Conservation (phyloP, 2,113 vertebrate species). For the Typhlomys cinereus region DNA sequence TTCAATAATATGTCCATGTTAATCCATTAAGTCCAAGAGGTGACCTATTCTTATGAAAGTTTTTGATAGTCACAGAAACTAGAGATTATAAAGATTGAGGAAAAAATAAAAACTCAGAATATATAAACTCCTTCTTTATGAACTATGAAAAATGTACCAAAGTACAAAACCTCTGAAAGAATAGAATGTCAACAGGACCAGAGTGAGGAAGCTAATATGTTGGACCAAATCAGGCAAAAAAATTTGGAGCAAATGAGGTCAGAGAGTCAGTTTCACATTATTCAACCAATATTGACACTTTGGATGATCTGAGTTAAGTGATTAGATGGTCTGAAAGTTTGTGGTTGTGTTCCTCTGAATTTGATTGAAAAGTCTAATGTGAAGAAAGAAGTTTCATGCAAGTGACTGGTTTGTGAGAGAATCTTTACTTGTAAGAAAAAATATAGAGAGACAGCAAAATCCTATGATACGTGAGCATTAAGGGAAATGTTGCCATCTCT, state of each 20-base stretch:
- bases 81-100: not conserved
- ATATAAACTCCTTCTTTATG: not conserved
- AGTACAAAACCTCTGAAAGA: not conserved
- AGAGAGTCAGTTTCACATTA: not conserved
- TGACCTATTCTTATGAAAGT: not conserved
- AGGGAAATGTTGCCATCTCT: too few species aligned
- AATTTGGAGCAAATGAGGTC: not conserved
- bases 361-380: not conserved
- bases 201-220: not conserved
- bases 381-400: not conserved
- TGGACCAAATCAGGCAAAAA: not conserved
- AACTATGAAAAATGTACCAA: not conserved
- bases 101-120: not conserved
- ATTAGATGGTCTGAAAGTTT: not conserved
- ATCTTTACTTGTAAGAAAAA: not conserved
- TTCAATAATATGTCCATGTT: not conserved
- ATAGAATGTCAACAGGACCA: not conserved
- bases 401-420: not conserved
- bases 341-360: not conserved
- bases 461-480: too few species aligned
- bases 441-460: not conserved
- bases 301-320: not conserved
- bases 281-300: fast-evolving
- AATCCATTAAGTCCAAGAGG: not conserved
- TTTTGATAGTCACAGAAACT: not conserved